Percentiles rank a stretch among this genome's conserved stretches.
Evolutionary conservation across 1,140 invertebrate genomes (phyloP).

Genomic region (Drosophila neocordata): DNA sequence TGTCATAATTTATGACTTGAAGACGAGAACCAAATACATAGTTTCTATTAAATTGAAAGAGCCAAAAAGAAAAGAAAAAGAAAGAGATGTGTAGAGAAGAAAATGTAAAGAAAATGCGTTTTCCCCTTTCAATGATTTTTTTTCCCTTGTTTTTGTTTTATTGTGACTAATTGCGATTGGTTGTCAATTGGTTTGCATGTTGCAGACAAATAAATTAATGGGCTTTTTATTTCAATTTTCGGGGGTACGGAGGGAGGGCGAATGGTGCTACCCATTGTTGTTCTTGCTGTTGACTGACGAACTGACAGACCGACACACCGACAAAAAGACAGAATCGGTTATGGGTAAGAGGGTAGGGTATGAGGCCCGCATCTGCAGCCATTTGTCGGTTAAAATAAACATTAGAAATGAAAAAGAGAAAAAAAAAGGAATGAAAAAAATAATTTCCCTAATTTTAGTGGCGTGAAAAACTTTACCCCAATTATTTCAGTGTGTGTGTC

Average conservation of each 20-base stretch:
- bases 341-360: constrained; percentile 3
- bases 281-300: not conserved
- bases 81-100: not conserved
- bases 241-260: constrained; percentile 5
- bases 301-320: not conserved
- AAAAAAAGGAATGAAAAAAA: constrained; percentile 11
- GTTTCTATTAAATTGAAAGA: constrained; percentile 13
- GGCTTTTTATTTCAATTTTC: constrained; percentile 18
- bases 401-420: constrained; percentile 22
- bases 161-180: constrained; percentile 79
- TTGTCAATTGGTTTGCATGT: constrained; percentile 81
- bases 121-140: constrained; percentile 42
- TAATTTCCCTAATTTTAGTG: constrained; percentile 34
- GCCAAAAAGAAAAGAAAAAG: not conserved
- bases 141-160: constrained; percentile 33
- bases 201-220: constrained; percentile 81
- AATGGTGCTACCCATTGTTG: constrained; percentile 1
- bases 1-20: constrained; percentile 31
- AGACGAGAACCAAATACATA: constrained; percentile 13
- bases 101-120: constrained; percentile 47
- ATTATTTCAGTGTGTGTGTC: not conserved
- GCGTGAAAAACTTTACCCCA: constrained; percentile 47
- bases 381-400: constrained; percentile 59
- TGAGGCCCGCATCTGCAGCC: constrained; percentile 56
- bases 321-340: not conserved